These are phyloP conservation scores for Cydia pomonella DNA, from an alignment of 1,140 invertebrate species.

Conservation along the genomic window DNA sequence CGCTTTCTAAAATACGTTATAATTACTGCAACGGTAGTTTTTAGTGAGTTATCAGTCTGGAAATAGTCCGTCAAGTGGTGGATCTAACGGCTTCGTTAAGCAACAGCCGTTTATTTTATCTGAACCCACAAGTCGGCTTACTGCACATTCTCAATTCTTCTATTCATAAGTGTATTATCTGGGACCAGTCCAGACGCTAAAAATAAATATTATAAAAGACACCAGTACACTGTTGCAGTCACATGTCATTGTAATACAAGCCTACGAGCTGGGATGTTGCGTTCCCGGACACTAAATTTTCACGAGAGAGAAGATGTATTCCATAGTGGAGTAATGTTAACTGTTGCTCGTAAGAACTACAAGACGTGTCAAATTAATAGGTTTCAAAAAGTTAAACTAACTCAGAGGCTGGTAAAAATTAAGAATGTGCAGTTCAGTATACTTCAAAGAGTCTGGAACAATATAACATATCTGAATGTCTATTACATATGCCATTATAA, in stretches of 20 bases:
- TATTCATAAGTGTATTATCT: neutral
- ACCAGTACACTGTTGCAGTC: neutral
- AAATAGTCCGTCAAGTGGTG: neutral
- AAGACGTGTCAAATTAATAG: neutral
- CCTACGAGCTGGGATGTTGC: no score
- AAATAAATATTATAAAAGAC: neutral
- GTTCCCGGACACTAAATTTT: no score
- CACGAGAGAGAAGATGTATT: no score
- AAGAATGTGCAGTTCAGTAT: slow-evolving; percentile 5
- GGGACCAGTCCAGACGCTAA: neutral
- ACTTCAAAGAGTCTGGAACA: slow-evolving; percentile 9
- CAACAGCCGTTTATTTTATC: neutral
- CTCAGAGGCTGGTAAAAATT: neutral
- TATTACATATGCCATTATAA: slow-evolving; percentile 15
- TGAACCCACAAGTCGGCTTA: neutral
- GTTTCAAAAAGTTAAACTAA: neutral
- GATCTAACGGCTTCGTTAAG: neutral
- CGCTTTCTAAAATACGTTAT: neutral
- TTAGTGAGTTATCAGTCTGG: slow-evolving; percentile 5
- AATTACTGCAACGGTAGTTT: neutral
- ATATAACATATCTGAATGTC: slow-evolving; percentile 19
- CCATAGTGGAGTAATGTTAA: no score
- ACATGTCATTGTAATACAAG: neutral
- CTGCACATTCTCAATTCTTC: slow-evolving; percentile 16
- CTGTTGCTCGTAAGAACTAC: no score